Percentiles rank a stretch among this genome's conserved stretches.
Evolutionary conservation across 2,888 invertebrate species (phyloP).

Genomic region (Laothoe populi): DNA sequence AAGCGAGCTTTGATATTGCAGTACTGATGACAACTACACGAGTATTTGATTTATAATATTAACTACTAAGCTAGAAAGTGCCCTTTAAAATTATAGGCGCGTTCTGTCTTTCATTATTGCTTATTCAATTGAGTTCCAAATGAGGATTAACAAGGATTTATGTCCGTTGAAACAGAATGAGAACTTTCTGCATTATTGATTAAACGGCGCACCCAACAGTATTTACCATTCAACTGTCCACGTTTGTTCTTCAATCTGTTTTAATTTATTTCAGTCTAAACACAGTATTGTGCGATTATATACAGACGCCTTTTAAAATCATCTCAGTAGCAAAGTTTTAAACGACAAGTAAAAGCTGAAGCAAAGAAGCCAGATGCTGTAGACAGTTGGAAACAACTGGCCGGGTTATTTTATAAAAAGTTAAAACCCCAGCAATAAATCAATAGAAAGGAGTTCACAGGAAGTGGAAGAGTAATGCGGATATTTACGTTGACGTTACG

Average conservation of each 20-base stretch:
- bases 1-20: constrained; percentile 62
- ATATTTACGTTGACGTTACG: constrained; percentile 72
- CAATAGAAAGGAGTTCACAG: constrained; percentile 75
- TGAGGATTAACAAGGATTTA: constrained; percentile 77
- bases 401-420: constrained; percentile 77
- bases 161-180: constrained; percentile 56
- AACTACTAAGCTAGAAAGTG: constrained; percentile 61
- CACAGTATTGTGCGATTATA: constrained; percentile 30
- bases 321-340: constrained; percentile 65
- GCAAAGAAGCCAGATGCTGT: constrained; percentile 78
- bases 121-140: constrained; percentile 71
- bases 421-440: constrained; percentile 78
- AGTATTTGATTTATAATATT: constrained; percentile 72
- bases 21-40: constrained; percentile 70
- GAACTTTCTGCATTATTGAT: constrained; percentile 55
- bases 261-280: constrained; percentile 23
- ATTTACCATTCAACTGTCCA: constrained; percentile 64
- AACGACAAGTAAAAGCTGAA: constrained; percentile 71
- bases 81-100: constrained; percentile 58
- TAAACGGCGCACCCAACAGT: constrained; percentile 51
- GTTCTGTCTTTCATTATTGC: constrained; percentile 65
- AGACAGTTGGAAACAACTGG: constrained; percentile 82
- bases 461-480: constrained; percentile 72
- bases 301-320: constrained; percentile 52
- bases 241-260: constrained; percentile 56